Evolutionary conservation across 2,888 invertebrate species (phyloP), one percentile per base, ranked within the genome.

Genomic region (Frankliniella intonsa): DNA sequence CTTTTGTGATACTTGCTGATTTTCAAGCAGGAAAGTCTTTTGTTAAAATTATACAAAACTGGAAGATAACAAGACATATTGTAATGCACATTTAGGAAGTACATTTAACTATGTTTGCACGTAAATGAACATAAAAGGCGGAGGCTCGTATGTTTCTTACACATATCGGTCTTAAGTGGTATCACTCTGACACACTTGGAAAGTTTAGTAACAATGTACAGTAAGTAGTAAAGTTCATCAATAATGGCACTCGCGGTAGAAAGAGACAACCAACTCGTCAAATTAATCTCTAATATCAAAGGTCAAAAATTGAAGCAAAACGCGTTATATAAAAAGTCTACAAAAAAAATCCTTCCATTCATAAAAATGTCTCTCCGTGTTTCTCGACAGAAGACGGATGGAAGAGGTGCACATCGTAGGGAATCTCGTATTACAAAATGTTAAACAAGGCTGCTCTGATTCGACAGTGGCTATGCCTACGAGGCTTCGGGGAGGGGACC

Each of bases 221-320:
- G 25, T 25, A 76, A 22, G 69, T 10, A 10, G 10, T 8, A 22
- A 76, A 22, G 22, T 76, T 76, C 22, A 22, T 25, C 12, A 76
- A 25, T 76, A 76, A 76, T 76, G 69, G 69, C 69, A 76, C 69
- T 76, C 69, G 69, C 69, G 69, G 69, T 22, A 22, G 3, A 76
- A 76, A 25, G 9, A 76, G 69, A 76, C 12, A 25, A 25, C 22
- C 69, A 25, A 76, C 19, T n/a, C 22, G 9, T 25, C 22, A 12
- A 25, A 76, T n/a, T 2, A 76, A 25, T 25, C 22, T 76, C 22
- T 12, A 22, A 25, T 76, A 76, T 25, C 22, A 76, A 76, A 76
- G 12, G 69, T 25, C 25, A 76, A 22, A 9, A 8, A 25, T 25
- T 22, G 22, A 8, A 12, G 55, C 55, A 55, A 14, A 55, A 19